Percentiles rank a stretch among this genome's conserved stretches.
These are phyloP conservation scores for Micrasema minimum DNA, from an alignment of 1,140 invertebrate species.

Conservation along the genomic window DNA sequence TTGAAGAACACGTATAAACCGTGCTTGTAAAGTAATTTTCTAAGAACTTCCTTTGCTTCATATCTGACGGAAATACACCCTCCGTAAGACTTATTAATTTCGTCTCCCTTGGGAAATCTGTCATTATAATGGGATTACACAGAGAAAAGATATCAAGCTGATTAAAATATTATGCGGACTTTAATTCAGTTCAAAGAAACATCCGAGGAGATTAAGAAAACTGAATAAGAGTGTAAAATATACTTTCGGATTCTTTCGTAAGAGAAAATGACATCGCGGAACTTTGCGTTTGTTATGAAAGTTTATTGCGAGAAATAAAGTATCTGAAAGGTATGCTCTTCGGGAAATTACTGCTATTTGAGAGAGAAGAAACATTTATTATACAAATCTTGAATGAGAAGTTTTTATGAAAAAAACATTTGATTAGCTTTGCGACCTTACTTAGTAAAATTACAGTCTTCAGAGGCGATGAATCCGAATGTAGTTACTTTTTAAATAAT, in stretches of 20 bases:
- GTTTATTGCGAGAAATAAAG: neutral
- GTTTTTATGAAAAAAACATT: neutral
- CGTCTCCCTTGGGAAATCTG: constrained; percentile 17
- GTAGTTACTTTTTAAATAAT: too few relatives aligned
- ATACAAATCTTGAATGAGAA: neutral
- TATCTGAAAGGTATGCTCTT: too few relatives aligned
- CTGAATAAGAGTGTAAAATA: constrained; percentile 11
- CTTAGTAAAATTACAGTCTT: too few relatives aligned
- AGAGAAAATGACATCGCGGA: neutral
- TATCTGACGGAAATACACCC: neutral
- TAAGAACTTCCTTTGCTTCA: neutral
- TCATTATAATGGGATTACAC: constrained; percentile 33
- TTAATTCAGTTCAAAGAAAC: constrained; percentile 14
- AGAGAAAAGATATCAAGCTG: constrained; percentile 33
- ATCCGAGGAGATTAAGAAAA: neutral
- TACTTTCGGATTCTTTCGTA: neutral
- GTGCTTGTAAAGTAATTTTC: constrained; percentile 14
- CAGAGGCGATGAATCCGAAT: too few relatives aligned
- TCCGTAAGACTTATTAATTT: constrained; percentile 21
- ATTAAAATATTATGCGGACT: constrained; percentile 32
- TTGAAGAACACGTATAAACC: neutral
- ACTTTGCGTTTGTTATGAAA: neutral
- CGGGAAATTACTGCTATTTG: too few relatives aligned
- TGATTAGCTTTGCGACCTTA: too few relatives aligned
- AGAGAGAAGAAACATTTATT: neutral